Percentiles rank a stretch among this genome's conserved stretches.
These are phyloP conservation scores for Paedocypris micromegethes DNA, from an alignment of 2,797 vertebrate genomes.

Conservation along the genomic window DNA sequence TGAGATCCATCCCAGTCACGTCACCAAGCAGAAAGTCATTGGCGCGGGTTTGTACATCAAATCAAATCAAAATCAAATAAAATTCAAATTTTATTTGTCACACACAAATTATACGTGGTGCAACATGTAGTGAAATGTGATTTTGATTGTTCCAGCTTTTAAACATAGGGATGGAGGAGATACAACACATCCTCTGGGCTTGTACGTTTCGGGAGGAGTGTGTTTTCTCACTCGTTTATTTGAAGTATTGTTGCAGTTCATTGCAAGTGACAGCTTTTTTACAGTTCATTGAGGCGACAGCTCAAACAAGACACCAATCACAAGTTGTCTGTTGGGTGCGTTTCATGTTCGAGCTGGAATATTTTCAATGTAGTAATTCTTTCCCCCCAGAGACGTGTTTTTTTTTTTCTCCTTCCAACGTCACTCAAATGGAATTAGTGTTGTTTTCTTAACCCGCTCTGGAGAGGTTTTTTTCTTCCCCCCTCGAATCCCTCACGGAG, in stretches of 20 bases:
- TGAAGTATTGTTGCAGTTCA: constrained; percentile 41
- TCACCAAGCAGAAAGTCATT: constrained; percentile 94
- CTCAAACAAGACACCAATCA: constrained; percentile 57
- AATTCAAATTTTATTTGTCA: too few relatives aligned
- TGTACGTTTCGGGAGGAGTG: constrained; percentile 36
- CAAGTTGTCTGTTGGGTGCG: constrained; percentile 48
- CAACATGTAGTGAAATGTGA: too few relatives aligned
- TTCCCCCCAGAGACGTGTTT: constrained; percentile 37
- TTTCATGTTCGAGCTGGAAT: constrained; percentile 58
- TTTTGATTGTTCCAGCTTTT: too few relatives aligned
- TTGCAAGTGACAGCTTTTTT: constrained; percentile 41
- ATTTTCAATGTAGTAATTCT: constrained; percentile 51
- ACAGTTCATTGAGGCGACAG: constrained; percentile 55
- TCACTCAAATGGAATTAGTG: constrained; percentile 22
- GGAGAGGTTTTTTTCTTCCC: constrained; percentile 17
- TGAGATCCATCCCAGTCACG: constrained; percentile 84
- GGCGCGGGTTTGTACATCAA: constrained; percentile 80
- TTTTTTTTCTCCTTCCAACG: constrained; percentile 46
- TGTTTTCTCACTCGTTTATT: constrained; percentile 53
- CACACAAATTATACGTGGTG: too few relatives aligned
- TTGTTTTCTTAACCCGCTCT: constrained; percentile 43
- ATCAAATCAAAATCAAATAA: too few relatives aligned
- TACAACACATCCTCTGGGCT: constrained; percentile 21
- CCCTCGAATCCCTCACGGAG: constrained; percentile 24
- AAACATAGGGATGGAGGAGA: too few relatives aligned